phyloP scores from a whole-genome alignment of 2,888 invertebrate species.

The Pandemis corylana region DNA sequence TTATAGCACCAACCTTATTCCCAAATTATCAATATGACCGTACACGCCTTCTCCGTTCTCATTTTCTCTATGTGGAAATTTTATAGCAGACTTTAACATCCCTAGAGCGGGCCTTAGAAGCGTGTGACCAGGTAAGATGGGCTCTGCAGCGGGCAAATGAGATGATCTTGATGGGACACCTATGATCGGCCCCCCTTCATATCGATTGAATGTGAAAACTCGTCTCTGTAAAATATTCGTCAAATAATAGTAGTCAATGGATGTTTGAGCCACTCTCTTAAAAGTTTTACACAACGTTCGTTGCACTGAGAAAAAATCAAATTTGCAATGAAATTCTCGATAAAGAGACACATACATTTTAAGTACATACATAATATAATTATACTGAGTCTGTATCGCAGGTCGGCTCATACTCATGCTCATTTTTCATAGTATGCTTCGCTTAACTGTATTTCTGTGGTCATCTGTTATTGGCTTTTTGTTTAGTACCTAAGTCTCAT shows the following conservation, averaged over 20 bases:
- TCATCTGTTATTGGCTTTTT: too few species aligned
- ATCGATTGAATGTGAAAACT: conserved; percentile 19
- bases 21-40: conserved; percentile 65
- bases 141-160: conserved; percentile 71
- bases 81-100: conserved; percentile 75
- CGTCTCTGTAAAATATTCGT: conserved; percentile 23
- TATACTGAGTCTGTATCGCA: too few species aligned
- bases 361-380: too few species aligned
- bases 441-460: too few species aligned
- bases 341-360: too few species aligned
- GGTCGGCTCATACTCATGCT: too few species aligned
- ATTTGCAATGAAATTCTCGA: too few species aligned
- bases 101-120: conserved; percentile 69
- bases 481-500: too few species aligned
- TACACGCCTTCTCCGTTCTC: conserved; percentile 69
- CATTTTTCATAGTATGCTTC: too few species aligned
- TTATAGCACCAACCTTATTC: conserved; percentile 58
- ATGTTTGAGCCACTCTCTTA: neutral
- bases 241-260: neutral
- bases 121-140: conserved; percentile 74
- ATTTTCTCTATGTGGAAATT: conserved; percentile 71
- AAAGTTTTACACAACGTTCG: neutral
- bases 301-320: too few species aligned
- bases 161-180: conserved; percentile 59
- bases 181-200: conserved; percentile 43